A percentile compares a stretch with the other conserved stretches of the same genome.
Conservation (phyloP, 2,888 invertebrate genomes). For the Caprella mutica region DNA sequence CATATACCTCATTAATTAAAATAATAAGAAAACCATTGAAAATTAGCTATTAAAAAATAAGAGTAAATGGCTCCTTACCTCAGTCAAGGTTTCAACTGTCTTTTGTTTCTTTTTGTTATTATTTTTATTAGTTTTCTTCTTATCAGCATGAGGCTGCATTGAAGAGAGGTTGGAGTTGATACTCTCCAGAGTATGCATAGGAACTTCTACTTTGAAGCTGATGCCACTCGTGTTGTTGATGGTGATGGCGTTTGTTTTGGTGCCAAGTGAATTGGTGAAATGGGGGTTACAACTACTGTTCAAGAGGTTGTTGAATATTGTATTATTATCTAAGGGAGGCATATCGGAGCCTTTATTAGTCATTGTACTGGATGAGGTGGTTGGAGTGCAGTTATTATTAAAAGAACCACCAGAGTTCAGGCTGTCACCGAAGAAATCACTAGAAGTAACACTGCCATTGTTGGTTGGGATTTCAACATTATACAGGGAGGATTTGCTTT, state of each 20-base stretch:
- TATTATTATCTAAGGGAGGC: too few species aligned
- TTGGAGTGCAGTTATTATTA: not conserved
- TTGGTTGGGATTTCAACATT: not conserved
- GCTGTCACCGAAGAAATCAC: not conserved
- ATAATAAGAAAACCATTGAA: not conserved
- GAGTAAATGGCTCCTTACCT: not conserved
- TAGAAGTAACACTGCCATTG: not conserved
- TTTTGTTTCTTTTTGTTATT: slow-evolving; percentile 10
- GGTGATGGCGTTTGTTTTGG: slow-evolving; percentile 1
- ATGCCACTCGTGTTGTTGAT: slow-evolving; percentile 7
- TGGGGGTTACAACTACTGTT: not conserved
- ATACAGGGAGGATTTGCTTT: not conserved
- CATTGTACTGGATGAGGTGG: too few species aligned
- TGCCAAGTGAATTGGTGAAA: not conserved
- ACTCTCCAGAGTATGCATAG: not conserved
- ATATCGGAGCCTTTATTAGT: too few species aligned
- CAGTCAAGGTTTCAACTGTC: not conserved
- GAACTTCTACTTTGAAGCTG: slow-evolving; percentile 9
- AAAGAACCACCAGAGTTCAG: not conserved
- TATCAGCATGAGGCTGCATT: slow-evolving; percentile 1
- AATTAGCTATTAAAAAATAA: not conserved
- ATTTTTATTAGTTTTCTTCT: slow-evolving; percentile 4
- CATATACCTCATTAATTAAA: not conserved
- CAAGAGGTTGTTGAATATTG: not conserved
- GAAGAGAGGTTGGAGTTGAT: too few species aligned